Evolutionary conservation across 2,797 vertebrate species (phyloP).

Genomic region (Xenops minutus): DNA sequence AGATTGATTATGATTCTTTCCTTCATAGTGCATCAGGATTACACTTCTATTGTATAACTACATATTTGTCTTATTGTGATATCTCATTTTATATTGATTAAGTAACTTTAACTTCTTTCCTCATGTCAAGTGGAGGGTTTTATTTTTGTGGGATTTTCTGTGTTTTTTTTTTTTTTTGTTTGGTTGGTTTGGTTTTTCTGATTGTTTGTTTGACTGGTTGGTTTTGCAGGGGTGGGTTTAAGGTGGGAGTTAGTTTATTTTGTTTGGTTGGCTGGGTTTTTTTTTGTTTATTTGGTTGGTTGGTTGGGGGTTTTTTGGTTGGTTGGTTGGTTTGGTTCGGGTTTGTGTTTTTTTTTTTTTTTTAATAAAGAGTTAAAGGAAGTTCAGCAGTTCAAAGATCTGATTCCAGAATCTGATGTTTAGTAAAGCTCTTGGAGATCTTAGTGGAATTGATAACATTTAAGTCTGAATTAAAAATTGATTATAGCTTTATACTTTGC

Average conservation of each 20-base stretch:
- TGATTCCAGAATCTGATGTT: neutral
- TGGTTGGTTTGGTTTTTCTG: too few relatives aligned
- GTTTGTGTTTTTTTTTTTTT: neutral
- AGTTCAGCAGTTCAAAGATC: neutral
- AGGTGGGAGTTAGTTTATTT: neutral
- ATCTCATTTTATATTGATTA: neutral
- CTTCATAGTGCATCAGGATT: neutral
- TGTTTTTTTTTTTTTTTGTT: too few relatives aligned
- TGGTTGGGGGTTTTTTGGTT: neutral
- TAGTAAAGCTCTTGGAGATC: neutral
- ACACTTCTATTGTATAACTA: neutral
- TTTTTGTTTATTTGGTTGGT: neutral
- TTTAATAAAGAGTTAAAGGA: neutral
- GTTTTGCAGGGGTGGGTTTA: accelerated
- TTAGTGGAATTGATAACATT: neutral
- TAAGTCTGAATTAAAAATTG: neutral
- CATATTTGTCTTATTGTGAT: neutral
- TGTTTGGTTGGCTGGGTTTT: accelerated
- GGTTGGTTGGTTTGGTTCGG: neutral
- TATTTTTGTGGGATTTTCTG: neutral
- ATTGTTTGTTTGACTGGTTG: neutral
- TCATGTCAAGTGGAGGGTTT: neutral
- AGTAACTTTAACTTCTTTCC: neutral
- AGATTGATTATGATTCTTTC: neutral
- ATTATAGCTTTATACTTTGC: neutral